Conservation (phyloP, 2,888 invertebrate genomes). For the Xestia xanthographa region DNA sequence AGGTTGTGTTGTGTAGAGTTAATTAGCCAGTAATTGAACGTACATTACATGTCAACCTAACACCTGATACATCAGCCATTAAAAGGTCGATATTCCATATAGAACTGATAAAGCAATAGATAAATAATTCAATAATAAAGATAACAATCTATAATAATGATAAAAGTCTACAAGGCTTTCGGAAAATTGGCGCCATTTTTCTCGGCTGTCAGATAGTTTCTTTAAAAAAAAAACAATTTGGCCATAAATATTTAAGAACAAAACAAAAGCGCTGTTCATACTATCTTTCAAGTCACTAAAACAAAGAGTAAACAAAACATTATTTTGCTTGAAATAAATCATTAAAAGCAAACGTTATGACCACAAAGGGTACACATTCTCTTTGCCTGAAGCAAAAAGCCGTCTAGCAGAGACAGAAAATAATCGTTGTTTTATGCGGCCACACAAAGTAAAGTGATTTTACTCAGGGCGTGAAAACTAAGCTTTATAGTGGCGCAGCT, state of each 20-base stretch:
- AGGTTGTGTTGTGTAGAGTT: conserved; percentile 21
- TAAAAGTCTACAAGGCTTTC: no score
- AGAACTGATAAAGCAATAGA: background rate
- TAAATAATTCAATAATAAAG: background rate
- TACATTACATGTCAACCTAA: background rate
- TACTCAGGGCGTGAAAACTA: conserved; percentile 45
- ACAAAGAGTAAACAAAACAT: background rate
- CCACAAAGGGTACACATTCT: background rate
- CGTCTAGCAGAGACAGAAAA: conserved; percentile 30
- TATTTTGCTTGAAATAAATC: background rate
- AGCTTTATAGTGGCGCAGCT: conserved; percentile 51
- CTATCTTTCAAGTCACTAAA: background rate
- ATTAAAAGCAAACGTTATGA: conserved; percentile 7
- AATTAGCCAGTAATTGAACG: conserved; percentile 32
- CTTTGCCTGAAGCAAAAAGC: conserved; percentile 15
- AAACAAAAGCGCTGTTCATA: background rate
- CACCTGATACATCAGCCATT: background rate
- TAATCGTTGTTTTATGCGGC: conserved; percentile 41
- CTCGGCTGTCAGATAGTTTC: background rate
- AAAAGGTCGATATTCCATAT: background rate
- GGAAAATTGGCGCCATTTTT: background rate
- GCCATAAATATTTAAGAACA: background rate
- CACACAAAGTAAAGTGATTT: conserved; percentile 55
- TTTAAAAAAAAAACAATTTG: background rate
- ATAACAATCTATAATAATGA: background rate